phyloP scores from a whole-genome alignment of 2,888 invertebrate genomes.

The Melieria picta region DNA sequence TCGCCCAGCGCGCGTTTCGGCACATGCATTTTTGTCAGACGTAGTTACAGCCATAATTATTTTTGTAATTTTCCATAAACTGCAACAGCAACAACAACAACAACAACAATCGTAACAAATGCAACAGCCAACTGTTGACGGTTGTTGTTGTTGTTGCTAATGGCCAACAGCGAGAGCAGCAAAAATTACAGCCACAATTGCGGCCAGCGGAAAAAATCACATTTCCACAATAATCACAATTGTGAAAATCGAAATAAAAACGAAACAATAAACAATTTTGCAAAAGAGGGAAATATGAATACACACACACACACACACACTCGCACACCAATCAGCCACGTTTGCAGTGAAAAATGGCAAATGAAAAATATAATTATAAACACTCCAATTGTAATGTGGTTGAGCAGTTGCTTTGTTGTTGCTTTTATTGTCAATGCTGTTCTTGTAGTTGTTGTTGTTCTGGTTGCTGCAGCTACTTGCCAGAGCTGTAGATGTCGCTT shows the following conservation, averaged over 20 bases:
- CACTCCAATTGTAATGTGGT: too few relatives aligned
- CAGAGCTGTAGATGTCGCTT: slow-evolving; percentile 6
- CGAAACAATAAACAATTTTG: slow-evolving; percentile 32
- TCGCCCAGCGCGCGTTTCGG: too few relatives aligned
- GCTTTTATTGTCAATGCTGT: too few relatives aligned
- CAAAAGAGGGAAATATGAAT: slow-evolving; percentile 8
- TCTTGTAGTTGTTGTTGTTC: too few relatives aligned
- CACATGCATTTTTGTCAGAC: slow-evolving; percentile 40
- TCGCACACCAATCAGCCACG: background rate
- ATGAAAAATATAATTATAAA: too few relatives aligned
- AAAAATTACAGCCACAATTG: slow-evolving; percentile 28
- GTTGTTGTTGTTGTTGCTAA: slow-evolving; percentile 15
- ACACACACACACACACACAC: slow-evolving; percentile 4
- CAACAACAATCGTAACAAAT: slow-evolving; percentile 1
- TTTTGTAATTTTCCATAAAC: slow-evolving; percentile 46
- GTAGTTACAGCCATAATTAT: slow-evolving; percentile 51
- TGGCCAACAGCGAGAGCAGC: slow-evolving; percentile 4
- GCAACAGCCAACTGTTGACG: slow-evolving; percentile 9
- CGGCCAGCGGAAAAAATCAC: slow-evolving; percentile 30
- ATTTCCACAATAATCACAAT: slow-evolving; percentile 34
- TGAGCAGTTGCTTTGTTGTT: too few relatives aligned
- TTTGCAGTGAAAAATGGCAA: too few relatives aligned
- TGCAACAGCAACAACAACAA: background rate
- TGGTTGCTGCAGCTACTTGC: too few relatives aligned
- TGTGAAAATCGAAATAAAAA: slow-evolving; percentile 35